phyloP scores from a whole-genome alignment of 2,888 invertebrate genomes.

The Spisula solida region DNA sequence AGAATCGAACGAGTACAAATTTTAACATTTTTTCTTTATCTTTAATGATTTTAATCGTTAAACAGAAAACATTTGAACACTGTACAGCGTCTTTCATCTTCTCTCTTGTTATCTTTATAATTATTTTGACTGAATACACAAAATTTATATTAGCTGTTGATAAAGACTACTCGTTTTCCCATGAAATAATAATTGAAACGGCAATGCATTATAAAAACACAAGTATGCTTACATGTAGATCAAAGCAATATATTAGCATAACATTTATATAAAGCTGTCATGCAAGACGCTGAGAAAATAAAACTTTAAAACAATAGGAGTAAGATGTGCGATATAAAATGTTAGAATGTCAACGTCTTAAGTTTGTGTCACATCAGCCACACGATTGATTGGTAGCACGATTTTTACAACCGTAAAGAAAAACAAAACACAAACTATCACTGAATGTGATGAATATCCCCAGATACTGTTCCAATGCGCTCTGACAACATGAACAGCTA shows the following conservation, averaged over 20 bases:
- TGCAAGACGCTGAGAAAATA: too few species aligned
- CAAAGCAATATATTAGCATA: not conserved
- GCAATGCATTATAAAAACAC: not conserved
- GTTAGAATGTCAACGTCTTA: too few species aligned
- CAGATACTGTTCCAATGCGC: too few species aligned
- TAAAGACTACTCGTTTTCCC: conserved; percentile 2
- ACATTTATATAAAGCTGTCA: not conserved
- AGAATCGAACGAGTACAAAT: conserved; percentile 14
- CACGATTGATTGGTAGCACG: too few species aligned
- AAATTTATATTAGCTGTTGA: not conserved
- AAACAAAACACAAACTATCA: too few species aligned
- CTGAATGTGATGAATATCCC: too few species aligned
- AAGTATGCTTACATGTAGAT: not conserved
- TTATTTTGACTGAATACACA: conserved; percentile 17
- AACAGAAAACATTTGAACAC: conserved; percentile 4
- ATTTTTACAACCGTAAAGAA: too few species aligned
- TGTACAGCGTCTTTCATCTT: not conserved
- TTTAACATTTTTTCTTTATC: conserved; percentile 11
- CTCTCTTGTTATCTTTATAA: conserved; percentile 13
- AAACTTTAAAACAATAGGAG: too few species aligned
- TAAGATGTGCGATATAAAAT: too few species aligned
- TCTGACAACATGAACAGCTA: too few species aligned
- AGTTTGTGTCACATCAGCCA: too few species aligned
- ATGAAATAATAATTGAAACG: conserved; percentile 9
- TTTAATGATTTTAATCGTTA: not conserved